These are phyloP conservation scores for Syngnathus scovelli DNA, from an alignment of 2,113 vertebrate species.

Conservation along the genomic window DNA sequence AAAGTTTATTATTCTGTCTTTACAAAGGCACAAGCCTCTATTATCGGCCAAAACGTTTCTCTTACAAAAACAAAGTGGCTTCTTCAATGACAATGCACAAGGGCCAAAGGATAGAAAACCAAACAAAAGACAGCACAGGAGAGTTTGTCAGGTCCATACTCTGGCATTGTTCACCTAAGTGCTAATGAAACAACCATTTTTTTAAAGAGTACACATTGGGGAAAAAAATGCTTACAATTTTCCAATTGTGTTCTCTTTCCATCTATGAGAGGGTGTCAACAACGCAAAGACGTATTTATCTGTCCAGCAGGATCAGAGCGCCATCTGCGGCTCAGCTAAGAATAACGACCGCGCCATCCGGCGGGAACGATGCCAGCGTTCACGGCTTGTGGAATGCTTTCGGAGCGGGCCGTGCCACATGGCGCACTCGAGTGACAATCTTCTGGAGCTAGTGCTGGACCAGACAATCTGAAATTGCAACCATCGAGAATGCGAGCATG, in stretches of 20 bases:
- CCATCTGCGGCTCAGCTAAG: constrained; percentile 15
- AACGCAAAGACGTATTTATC: constrained; percentile 34
- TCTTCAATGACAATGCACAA: constrained; percentile 72
- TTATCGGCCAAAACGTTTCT: constrained; percentile 75
- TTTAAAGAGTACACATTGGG: neutral
- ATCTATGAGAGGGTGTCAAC: constrained; percentile 48
- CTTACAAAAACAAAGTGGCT: constrained; percentile 78
- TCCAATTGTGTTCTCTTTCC: neutral
- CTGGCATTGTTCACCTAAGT: constrained; percentile 64
- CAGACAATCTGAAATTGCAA: too few relatives aligned
- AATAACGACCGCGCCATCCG: neutral
- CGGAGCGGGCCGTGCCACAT: too few relatives aligned
- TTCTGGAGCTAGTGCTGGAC: too few relatives aligned
- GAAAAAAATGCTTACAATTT: neutral
- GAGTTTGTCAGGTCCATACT: constrained; percentile 12
- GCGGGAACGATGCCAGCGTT: neutral
- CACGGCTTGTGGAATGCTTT: neutral
- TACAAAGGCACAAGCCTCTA: constrained; percentile 97
- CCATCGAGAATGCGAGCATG: too few relatives aligned
- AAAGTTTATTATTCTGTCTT: constrained; percentile 99
- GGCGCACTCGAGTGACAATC: neutral
- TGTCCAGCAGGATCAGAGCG: constrained; percentile 56
- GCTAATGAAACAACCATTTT: constrained; percentile 42
- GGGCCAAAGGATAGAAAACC: constrained; percentile 22
- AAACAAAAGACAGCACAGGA: constrained; percentile 20